Conservation (phyloP, 2,888 invertebrate genomes). For the Chrysolina oricalcia region DNA sequence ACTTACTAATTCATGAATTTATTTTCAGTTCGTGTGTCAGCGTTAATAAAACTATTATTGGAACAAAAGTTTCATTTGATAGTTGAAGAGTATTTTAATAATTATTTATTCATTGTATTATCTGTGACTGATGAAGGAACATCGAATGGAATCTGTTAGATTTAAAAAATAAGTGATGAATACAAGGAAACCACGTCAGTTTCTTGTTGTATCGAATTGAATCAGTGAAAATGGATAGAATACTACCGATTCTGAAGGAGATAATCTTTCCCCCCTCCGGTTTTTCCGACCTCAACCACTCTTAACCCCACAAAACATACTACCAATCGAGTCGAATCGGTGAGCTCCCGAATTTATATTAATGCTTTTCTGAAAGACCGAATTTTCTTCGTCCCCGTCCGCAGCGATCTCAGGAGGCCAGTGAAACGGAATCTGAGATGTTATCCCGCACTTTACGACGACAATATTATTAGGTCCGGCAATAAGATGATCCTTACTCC, state of each 20-base stretch:
- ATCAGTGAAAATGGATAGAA: too few relatives aligned
- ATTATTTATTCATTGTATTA: too few relatives aligned
- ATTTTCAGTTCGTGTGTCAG: too few relatives aligned
- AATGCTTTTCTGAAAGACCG: constrained; percentile 17
- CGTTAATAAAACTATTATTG: too few relatives aligned
- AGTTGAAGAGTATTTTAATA: too few relatives aligned
- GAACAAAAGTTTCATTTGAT: too few relatives aligned
- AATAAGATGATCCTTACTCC: constrained; percentile 55
- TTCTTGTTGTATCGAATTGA: too few relatives aligned
- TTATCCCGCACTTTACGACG: constrained; percentile 59
- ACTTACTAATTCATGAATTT: too few relatives aligned
- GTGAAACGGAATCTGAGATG: constrained; percentile 46
- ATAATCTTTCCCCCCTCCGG: background rate
- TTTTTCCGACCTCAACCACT: background rate
- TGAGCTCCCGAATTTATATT: constrained; percentile 20
- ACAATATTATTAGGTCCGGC: constrained; percentile 57
- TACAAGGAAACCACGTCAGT: too few relatives aligned
- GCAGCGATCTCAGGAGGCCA: constrained; percentile 4
- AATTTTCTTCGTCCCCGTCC: constrained; percentile 21
- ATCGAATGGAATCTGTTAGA: too few relatives aligned
- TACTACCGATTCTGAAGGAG: background rate
- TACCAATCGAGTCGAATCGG: constrained; percentile 9
- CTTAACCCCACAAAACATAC: background rate
- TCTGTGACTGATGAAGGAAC: too few relatives aligned
- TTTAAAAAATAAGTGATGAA: too few relatives aligned